These are phyloP conservation scores for Pogonomyrmex barbatus DNA, from an alignment of 1,140 invertebrate genomes.

Conservation along the genomic window DNA sequence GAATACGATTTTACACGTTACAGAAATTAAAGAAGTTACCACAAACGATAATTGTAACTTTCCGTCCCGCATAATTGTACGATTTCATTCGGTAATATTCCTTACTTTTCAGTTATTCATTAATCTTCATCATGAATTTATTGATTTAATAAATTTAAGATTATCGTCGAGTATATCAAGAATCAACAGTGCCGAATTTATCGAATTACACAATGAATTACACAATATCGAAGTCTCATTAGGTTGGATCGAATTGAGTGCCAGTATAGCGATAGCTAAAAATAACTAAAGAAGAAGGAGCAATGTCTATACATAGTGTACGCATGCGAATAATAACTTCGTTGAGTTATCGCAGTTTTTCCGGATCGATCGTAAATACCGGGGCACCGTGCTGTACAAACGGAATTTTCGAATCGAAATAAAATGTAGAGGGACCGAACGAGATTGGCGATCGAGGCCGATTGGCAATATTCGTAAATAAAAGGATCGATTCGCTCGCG, in stretches of 20 bases:
- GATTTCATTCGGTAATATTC: constrained; percentile 31
- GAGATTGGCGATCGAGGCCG: constrained; percentile 35
- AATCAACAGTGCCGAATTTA: constrained; percentile 7
- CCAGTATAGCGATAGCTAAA: neutral
- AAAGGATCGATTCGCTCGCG: constrained; percentile 9
- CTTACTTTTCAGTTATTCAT: constrained; percentile 26
- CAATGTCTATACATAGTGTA: constrained; percentile 6
- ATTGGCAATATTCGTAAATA: constrained; percentile 55
- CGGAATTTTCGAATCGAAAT: constrained; percentile 49
- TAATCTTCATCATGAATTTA: neutral
- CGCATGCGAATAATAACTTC: constrained; percentile 22
- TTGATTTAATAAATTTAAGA: constrained; percentile 18
- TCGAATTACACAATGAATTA: constrained; percentile 20
- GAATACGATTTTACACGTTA: constrained; percentile 52
- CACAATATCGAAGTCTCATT: neutral
- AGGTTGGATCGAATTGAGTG: constrained; percentile 1
- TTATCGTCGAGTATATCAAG: neutral
- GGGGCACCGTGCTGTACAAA: neutral
- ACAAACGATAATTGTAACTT: constrained; percentile 58
- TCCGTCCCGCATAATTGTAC: neutral
- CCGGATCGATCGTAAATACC: constrained; percentile 39
- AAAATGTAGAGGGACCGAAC: constrained; percentile 30
- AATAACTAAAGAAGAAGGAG: constrained; percentile 25
- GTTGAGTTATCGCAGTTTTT: constrained; percentile 50
- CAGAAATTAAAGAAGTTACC: constrained; percentile 53